Evolutionary conservation across 2,888 invertebrate genomes (phyloP).

Genomic region (Aricia artaxerxes): DNA sequence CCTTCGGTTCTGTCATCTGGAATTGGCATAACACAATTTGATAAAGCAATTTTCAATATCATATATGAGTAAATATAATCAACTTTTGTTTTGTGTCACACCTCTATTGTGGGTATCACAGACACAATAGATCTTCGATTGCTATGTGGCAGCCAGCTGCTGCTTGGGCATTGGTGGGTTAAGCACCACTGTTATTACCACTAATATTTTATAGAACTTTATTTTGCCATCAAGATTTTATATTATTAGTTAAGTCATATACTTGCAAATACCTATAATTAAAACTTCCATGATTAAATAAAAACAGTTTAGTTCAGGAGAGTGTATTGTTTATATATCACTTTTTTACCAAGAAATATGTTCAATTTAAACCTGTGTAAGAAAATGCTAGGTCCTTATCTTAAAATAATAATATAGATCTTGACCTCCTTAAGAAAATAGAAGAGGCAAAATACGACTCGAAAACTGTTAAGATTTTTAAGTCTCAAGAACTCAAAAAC

Average conservation of each 20-base stretch:
- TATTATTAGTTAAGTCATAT: background rate
- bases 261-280: background rate
- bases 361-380: background rate
- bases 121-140: too few species aligned
- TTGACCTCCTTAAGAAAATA: slow-evolving; percentile 28
- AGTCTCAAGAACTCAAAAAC: background rate
- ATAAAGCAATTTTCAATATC: background rate
- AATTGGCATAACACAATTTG: slow-evolving; percentile 35
- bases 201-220: too few species aligned
- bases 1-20: slow-evolving; percentile 76
- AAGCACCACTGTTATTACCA: too few species aligned
- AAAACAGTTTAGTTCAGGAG: background rate
- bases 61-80: background rate
- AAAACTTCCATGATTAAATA: background rate
- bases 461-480: slow-evolving; percentile 1
- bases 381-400: background rate
- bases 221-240: background rate
- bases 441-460: background rate
- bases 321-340: background rate
- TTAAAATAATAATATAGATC: slow-evolving; percentile 15
- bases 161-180: too few species aligned
- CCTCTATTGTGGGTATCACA: too few species aligned
- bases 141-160: too few species aligned
- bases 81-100: too few species aligned
- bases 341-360: background rate